Evolutionary conservation across 2,888 invertebrate genomes (phyloP).

Genomic region (Camponotus fellah): DNA sequence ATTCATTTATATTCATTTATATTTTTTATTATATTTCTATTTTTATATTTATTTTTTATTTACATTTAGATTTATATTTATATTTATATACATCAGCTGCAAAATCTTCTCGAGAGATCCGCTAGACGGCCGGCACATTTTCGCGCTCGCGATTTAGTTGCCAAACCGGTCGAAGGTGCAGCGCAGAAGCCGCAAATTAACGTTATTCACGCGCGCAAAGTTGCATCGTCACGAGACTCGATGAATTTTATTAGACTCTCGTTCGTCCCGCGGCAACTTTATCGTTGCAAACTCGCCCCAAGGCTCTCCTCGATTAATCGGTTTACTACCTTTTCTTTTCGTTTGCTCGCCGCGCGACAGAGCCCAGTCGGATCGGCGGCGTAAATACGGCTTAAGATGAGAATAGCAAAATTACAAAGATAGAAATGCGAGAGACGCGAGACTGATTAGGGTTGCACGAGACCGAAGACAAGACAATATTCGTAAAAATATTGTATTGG

Average conservation of each 20-base stretch:
- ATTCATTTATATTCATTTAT: no score
- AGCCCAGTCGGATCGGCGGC: not conserved
- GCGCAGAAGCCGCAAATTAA: conserved; percentile 51
- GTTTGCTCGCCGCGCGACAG: conserved; percentile 20
- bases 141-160: conserved; percentile 50
- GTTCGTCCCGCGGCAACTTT: conserved; percentile 51
- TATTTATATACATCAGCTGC: no score
- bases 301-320: conserved; percentile 49
- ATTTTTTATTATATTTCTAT: no score
- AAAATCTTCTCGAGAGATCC: not conserved
- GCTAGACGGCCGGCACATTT: conserved; percentile 33
- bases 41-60: no score
- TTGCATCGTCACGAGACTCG: conserved; percentile 55
- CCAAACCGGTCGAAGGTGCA: conserved; percentile 51
- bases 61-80: no score
- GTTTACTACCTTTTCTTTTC: conserved; percentile 38
- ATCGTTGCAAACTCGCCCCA: conserved; percentile 29
- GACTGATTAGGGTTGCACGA: no score
- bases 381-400: conserved; percentile 39
- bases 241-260: conserved; percentile 52
- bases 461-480: no score
- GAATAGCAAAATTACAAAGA: conserved; percentile 48
- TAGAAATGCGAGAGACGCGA: not conserved
- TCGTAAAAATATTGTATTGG: no score
- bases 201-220: conserved; percentile 46